These are phyloP conservation scores for Eristalis arbustorum DNA, from an alignment of 2,888 invertebrate genomes.

Conservation along the genomic window DNA sequence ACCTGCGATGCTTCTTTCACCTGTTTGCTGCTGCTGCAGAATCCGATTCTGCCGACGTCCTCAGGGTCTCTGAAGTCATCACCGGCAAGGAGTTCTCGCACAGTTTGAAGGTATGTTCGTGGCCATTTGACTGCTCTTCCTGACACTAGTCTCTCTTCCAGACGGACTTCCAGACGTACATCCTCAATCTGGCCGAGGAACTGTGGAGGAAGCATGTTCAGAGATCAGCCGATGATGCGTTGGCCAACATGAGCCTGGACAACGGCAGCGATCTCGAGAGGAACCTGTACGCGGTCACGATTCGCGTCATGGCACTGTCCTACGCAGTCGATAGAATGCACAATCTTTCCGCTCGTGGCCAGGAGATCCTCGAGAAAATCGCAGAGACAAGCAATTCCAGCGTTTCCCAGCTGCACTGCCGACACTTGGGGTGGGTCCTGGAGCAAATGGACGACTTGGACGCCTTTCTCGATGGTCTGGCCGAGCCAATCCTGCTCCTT, in stretches of 20 bases:
- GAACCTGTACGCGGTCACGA: conserved; percentile 74
- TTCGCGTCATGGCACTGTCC: conserved; percentile 77
- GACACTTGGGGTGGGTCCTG: conserved; percentile 74
- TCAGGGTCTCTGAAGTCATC: conserved; percentile 74
- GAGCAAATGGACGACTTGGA: conserved; percentile 76
- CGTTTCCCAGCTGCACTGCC: conserved; percentile 74
- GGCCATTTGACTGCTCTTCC: not conserved
- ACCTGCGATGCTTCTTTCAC: conserved; percentile 77
- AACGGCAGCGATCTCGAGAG: conserved; percentile 67
- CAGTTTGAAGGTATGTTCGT: conserved; percentile 71
- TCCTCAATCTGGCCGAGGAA: conserved; percentile 74
- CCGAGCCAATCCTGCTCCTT: conserved; percentile 77
- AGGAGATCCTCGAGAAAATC: conserved; percentile 72
- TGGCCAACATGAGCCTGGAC: conserved; percentile 40
- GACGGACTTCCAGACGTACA: conserved; percentile 75
- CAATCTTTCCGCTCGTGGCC: conserved; percentile 65
- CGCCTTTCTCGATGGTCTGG: conserved; percentile 75
- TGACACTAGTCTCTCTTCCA: conserved; percentile 52
- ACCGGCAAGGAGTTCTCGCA: conserved; percentile 75
- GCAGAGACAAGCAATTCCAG: conserved; percentile 65
- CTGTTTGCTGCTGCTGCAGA: conserved; percentile 74
- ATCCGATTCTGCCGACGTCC: conserved; percentile 72
- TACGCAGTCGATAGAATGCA: conserved; percentile 67
- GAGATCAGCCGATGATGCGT: conserved; percentile 37
- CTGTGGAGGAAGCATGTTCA: conserved; percentile 71